A percentile compares a stretch with the other conserved stretches of the same genome.
phyloP scores from a whole-genome alignment of 1,140 invertebrate species.

The Drosophila takahashii region DNA sequence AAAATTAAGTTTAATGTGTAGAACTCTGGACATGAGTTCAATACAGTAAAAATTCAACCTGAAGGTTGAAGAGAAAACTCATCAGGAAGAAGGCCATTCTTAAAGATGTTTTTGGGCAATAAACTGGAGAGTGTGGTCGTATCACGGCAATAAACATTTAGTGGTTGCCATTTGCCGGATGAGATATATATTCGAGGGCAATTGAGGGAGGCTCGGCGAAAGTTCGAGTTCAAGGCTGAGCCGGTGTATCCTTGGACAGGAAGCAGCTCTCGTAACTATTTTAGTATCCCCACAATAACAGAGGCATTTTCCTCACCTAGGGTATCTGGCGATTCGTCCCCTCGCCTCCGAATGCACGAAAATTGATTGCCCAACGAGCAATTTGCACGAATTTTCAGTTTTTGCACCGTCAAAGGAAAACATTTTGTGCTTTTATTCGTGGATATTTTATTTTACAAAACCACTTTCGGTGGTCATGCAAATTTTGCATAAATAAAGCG shows the following conservation, averaged over 20 bases:
- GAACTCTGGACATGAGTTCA: too few species aligned
- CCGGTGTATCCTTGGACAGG: conserved; percentile 8
- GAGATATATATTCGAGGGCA: conserved; percentile 1
- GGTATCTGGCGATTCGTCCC: conserved; percentile 14
- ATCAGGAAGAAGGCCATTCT: not conserved
- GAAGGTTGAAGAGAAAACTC: not conserved
- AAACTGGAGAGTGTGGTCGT: not conserved
- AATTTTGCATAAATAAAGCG: conserved; percentile 65
- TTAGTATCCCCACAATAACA: conserved; percentile 11
- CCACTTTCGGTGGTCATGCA: conserved; percentile 47
- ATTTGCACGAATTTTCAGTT: conserved; percentile 50
- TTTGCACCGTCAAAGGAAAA: conserved; percentile 9
- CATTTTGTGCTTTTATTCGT: conserved; percentile 1
- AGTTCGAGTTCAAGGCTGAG: conserved; percentile 44
- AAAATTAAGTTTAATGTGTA: too few species aligned
- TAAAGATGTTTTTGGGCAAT: not conserved
- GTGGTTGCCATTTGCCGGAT: conserved; percentile 27
- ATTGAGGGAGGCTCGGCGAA: conserved; percentile 8
- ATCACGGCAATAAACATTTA: conserved; percentile 36
- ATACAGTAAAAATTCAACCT: too few species aligned
- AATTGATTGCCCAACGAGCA: conserved; percentile 52
- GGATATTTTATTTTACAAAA: conserved; percentile 37
- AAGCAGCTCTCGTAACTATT: conserved; percentile 30
- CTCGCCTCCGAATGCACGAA: conserved; percentile 4
- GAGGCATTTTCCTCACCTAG: conserved; percentile 2